Conservation (phyloP, 2,888 invertebrate species). For the Agapetus fuscipes region DNA sequence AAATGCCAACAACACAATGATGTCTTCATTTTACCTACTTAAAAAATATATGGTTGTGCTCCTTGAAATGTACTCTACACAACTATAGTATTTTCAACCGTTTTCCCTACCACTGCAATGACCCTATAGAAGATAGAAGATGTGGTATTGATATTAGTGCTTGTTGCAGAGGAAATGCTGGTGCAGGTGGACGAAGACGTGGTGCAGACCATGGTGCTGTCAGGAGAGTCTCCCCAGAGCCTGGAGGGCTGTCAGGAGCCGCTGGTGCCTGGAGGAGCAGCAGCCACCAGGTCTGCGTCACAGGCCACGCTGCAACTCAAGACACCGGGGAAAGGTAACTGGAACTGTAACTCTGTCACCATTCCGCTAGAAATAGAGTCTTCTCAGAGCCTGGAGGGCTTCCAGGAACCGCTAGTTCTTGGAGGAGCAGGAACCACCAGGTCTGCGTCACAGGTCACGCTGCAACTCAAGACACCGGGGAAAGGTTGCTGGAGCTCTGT, state of each 20-base stretch:
- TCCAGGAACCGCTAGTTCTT: constrained; percentile 1
- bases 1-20: too few relatives aligned
- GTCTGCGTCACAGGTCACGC: not conserved
- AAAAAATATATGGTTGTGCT: too few relatives aligned
- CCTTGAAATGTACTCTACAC: too few relatives aligned
- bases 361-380: constrained; percentile 11
- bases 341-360: too few relatives aligned
- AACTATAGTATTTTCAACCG: too few relatives aligned
- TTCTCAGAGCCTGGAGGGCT: constrained; percentile 5
- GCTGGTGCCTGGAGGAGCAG: not conserved
- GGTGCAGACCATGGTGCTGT: constrained; percentile 14
- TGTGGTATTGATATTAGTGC: too few relatives aligned
- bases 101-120: too few relatives aligned
- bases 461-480: not conserved
- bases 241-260: constrained; percentile 2
- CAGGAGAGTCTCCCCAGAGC: constrained; percentile 11
- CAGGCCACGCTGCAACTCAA: not conserved
- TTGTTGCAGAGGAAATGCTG: constrained; percentile 40
- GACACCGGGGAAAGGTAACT: not conserved
- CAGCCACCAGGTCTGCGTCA: not conserved
- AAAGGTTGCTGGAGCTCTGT: too few relatives aligned
- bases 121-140: too few relatives aligned
- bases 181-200: constrained; percentile 39
- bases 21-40: too few relatives aligned
- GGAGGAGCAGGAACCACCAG: not conserved